These are phyloP conservation scores for Columbina picui DNA, from an alignment of 2,113 vertebrate genomes.

Conservation along the genomic window DNA sequence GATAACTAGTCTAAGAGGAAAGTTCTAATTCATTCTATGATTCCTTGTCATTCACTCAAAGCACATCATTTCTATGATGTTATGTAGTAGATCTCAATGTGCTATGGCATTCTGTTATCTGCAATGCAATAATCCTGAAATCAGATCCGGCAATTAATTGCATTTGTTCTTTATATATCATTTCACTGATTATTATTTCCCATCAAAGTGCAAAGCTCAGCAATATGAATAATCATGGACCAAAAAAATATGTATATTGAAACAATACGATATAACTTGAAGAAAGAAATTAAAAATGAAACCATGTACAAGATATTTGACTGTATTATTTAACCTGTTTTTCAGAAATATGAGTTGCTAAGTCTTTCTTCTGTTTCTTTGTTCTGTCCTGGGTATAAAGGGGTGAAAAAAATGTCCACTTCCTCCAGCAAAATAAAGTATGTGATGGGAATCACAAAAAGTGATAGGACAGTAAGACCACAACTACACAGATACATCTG, in stretches of 20 bases:
- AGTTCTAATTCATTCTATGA: not conserved
- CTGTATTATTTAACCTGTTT: not conserved
- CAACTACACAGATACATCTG: not conserved
- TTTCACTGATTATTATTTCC: not conserved
- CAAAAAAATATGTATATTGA: accelerated
- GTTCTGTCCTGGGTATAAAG: not conserved
- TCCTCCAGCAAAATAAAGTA: not conserved
- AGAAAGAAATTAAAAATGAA: not conserved
- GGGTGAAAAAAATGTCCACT: not conserved
- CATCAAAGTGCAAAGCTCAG: not conserved
- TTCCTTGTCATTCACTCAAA: not conserved
- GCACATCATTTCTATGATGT: not conserved
- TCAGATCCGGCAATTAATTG: not conserved
- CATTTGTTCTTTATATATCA: not conserved
- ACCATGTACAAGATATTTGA: not conserved
- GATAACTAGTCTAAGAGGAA: not conserved
- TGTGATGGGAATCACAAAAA: not conserved
- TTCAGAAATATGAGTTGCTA: not conserved
- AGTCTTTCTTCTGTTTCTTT: not conserved
- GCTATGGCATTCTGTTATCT: not conserved
- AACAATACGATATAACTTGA: not conserved
- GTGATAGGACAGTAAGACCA: not conserved
- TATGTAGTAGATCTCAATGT: not conserved
- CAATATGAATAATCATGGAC: not conserved
- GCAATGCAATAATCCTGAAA: not conserved